Percentiles rank a stretch among this genome's conserved stretches.
Evolutionary conservation across 2,797 vertebrate genomes (phyloP).

Genomic region (Clamator glandarius): DNA sequence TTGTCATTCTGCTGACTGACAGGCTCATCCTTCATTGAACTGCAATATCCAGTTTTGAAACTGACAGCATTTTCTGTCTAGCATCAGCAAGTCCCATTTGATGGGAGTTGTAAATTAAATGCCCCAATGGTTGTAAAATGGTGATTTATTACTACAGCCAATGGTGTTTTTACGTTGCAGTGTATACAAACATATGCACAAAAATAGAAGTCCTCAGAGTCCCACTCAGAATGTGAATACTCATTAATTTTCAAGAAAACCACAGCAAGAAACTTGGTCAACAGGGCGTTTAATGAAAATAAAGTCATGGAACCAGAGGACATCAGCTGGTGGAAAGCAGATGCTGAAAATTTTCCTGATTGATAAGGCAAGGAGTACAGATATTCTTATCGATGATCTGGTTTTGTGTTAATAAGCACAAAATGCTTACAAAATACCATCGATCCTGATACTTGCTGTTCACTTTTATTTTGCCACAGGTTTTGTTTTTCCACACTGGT

Average conservation of each 20-base stretch:
- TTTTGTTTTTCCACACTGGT: too few species aligned
- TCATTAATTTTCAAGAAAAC: slow-evolving; percentile 35
- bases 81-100: slow-evolving; percentile 65
- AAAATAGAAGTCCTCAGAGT: not conserved
- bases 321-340: not conserved
- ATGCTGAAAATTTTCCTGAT: not conserved
- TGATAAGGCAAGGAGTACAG: not conserved
- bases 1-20: slow-evolving; percentile 61
- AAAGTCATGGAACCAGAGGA: slow-evolving; percentile 9
- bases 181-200: not conserved
- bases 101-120: slow-evolving; percentile 79
- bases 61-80: slow-evolving; percentile 67
- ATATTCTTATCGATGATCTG: not conserved
- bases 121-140: slow-evolving; percentile 68
- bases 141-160: slow-evolving; percentile 73
- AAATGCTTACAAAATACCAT: not conserved
- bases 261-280: not conserved
- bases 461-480: not conserved
- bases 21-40: not conserved
- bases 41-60: too few species aligned
- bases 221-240: not conserved
- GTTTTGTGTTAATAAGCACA: not conserved
- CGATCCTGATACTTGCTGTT: not conserved
- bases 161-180: slow-evolving; percentile 41
- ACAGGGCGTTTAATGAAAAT: not conserved